Evolutionary conservation across 1,140 invertebrate genomes (phyloP).

Genomic region (Phocides pigmalion): DNA sequence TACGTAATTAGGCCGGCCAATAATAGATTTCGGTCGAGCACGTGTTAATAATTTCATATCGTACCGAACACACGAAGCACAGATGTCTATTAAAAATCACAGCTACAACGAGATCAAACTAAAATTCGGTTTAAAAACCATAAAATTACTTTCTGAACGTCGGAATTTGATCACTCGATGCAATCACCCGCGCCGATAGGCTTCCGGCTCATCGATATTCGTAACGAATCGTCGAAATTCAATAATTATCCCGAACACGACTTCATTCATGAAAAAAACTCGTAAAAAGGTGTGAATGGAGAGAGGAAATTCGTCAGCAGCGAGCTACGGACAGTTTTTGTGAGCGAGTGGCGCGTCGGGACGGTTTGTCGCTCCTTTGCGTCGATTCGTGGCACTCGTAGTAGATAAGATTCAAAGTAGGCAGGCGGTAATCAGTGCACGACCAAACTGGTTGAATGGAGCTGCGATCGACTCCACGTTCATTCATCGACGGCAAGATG

Average conservation of each 20-base stretch:
- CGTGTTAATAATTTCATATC: constrained; percentile 22
- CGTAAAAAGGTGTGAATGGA: constrained; percentile 81
- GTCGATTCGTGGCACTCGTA: constrained; percentile 47
- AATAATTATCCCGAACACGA: constrained; percentile 83
- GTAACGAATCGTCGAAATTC: constrained; percentile 82
- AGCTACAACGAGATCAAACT: constrained; percentile 37
- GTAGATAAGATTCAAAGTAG: constrained; percentile 78
- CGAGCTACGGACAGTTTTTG: constrained; percentile 45
- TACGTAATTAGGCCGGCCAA: constrained; percentile 11
- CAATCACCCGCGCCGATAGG: constrained; percentile 71
- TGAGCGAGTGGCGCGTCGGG: constrained; percentile 37
- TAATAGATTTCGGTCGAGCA: constrained; percentile 15
- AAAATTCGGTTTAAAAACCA: constrained; percentile 74
- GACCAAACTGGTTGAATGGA: constrained; percentile 79
- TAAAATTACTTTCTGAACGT: constrained; percentile 79
- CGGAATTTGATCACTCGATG: constrained; percentile 73
- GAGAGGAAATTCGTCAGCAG: constrained; percentile 72
- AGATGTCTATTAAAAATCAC: constrained; percentile 37
- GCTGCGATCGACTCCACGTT: constrained; percentile 53
- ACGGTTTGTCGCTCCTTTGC: constrained; percentile 48
- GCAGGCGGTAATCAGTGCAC: constrained; percentile 74
- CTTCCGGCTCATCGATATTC: constrained; percentile 82
- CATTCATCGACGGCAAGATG: constrained; percentile 72
- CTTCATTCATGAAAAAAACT: constrained; percentile 80
- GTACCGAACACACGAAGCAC: constrained; percentile 5